phyloP scores from a whole-genome alignment of 2,888 invertebrate species.

The Parochlus steinenii region DNA sequence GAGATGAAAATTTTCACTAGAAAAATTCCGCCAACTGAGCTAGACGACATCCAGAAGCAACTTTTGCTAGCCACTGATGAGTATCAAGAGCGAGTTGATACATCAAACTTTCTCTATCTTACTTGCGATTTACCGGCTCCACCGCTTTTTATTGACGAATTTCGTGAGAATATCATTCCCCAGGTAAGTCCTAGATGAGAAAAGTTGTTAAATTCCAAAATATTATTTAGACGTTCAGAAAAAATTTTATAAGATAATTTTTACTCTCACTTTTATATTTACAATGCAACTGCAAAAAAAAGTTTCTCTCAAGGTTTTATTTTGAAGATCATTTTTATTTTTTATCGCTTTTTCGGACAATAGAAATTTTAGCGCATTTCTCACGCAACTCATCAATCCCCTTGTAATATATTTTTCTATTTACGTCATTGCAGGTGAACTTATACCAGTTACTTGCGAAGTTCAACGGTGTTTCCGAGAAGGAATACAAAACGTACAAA shows the following conservation, averaged over 20 bases:
- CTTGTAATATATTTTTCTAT: conserved; percentile 16
- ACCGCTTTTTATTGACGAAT: conserved; percentile 93
- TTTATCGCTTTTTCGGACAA: conserved; percentile 1
- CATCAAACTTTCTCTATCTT: conserved; percentile 88
- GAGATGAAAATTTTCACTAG: conserved; percentile 80
- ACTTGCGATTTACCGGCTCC: conserved; percentile 97
- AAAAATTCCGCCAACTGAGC: conserved; percentile 84
- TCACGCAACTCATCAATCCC: neutral
- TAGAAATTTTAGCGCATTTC: neutral
- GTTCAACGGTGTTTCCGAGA: conserved; percentile 89
- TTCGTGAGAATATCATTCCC: conserved; percentile 96
- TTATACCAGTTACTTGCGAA: conserved; percentile 85
- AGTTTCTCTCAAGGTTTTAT: neutral
- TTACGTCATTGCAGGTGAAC: conserved; percentile 51
- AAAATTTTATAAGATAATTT: too few species aligned
- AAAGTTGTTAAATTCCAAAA: neutral
- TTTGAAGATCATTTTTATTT: conserved; percentile 1
- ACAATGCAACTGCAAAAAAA: too few species aligned
- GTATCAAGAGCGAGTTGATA: conserved; percentile 72
- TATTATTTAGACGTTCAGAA: too few species aligned
- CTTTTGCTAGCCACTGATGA: conserved; percentile 64
- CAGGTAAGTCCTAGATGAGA: conserved; percentile 49
- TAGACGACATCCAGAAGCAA: conserved; percentile 75
- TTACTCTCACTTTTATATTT: too few species aligned
- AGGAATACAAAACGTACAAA: conserved; percentile 98